Base-by-base conservation (phyloP, 2,113 vertebrate genomes). In the Ceyx melanurus region DNA sequence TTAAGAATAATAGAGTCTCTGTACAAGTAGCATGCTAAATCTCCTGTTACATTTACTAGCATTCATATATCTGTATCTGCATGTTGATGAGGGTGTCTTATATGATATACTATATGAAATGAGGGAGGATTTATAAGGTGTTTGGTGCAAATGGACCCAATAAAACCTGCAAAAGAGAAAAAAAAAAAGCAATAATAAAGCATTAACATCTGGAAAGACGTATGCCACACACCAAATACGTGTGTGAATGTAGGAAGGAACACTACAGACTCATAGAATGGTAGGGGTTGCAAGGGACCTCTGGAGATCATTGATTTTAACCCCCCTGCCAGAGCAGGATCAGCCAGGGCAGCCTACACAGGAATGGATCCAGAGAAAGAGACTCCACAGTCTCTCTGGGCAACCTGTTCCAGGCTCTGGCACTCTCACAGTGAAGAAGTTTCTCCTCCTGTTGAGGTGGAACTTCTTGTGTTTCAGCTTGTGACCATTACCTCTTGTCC, bases 171-270 rank as follows among this genome's bases (percentile, higher is more conserved):
- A 62, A 84, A 50, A 50, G 48, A 22, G 48, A 21, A 21, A 23
- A 48, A 51, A 51, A 51, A 95, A 95, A 94, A 92, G 86, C 89
- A 84, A 84, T 17, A 37, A 91, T 95, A 79, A 97, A 97, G 96
- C 85, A 91, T 72, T 56, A 97, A 96, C 98, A 98, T 98, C 97
- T 98, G 97, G 95, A 95, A 89, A 90, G 97, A 93, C 31, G 90
- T 96, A 97, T 97, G 97, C 95, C 97, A 95, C 66, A 40, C 90
- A 82, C 71, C 90, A 84, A 84, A 53, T 31, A 50, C 4, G 7
- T 0, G 0, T 62, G 21, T 23, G 75, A 78, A 81, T 51, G 48
- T 72, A 42, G 86, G 90, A 93, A 31, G 14, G 74, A 93, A 75
- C 25, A 74, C 23, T 31, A 23, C 13, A 50, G 48, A 50, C 22